A percentile compares a stretch with the other conserved stretches of the same genome.
These are phyloP conservation scores for Dinocampus coccinellae DNA, from an alignment of 2,888 invertebrate species.

Conservation along the genomic window DNA sequence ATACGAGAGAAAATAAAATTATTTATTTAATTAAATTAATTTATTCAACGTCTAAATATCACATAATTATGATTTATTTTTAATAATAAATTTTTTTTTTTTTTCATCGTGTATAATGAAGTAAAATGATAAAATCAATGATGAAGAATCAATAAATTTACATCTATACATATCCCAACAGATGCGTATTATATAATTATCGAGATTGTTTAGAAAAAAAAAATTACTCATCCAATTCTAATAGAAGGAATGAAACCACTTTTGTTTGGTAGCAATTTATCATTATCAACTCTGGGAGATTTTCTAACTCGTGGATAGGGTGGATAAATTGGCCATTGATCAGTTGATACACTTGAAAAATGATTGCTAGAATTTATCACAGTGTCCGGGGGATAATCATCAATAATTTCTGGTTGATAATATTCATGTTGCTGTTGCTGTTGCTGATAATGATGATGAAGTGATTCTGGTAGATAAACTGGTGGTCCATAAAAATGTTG, in stretches of 20 bases:
- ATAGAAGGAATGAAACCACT: slow-evolving; percentile 1
- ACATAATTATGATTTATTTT: too few relatives aligned
- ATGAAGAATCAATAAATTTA: too few relatives aligned
- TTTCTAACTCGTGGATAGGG: slow-evolving; percentile 32
- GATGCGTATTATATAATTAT: too few relatives aligned
- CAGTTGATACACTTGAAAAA: slow-evolving; percentile 13
- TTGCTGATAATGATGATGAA: slow-evolving; percentile 16
- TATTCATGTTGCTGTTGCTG: slow-evolving; percentile 14
- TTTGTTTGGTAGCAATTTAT: neutral
- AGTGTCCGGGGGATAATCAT: slow-evolving; percentile 21
- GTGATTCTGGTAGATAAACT: neutral
- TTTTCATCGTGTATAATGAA: too few relatives aligned
- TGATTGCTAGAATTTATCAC: neutral
- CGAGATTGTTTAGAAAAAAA: too few relatives aligned
- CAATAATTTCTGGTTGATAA: slow-evolving; percentile 23
- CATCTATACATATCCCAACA: too few relatives aligned
- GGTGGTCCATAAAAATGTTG: slow-evolving; percentile 23
- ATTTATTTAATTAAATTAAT: too few relatives aligned
- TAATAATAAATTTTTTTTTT: too few relatives aligned
- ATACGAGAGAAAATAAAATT: too few relatives aligned
- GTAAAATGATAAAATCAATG: too few relatives aligned
- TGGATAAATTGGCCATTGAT: slow-evolving; percentile 34
- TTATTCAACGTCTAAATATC: too few relatives aligned
- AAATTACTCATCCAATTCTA: neutral
- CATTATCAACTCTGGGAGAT: neutral